Conservation (phyloP, 2,797 vertebrate genomes). For the Petrocephalus schoutedeni region DNA sequence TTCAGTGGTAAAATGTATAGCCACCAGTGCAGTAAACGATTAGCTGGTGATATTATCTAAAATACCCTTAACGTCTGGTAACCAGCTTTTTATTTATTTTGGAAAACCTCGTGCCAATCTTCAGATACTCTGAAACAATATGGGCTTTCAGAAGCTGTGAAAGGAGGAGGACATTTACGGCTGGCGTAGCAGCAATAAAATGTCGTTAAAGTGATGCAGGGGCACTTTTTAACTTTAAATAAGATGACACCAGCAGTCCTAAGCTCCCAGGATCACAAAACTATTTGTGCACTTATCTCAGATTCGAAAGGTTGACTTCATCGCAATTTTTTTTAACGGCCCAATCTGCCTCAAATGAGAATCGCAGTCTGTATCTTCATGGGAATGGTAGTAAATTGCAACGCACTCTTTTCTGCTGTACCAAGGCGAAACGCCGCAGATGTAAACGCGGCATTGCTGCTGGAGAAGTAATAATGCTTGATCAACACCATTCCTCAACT, state of each 20-base stretch:
- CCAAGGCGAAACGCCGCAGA: background rate
- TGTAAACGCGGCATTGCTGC: background rate
- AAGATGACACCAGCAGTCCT: constrained; percentile 23
- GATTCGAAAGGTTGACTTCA: constrained; percentile 27
- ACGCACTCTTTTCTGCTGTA: background rate
- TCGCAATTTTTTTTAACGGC: constrained; percentile 9
- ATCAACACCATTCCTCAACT: background rate
- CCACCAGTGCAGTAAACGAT: constrained; percentile 5
- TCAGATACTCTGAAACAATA: background rate
- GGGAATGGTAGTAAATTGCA: constrained; percentile 26
- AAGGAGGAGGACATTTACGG: background rate
- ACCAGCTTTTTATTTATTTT: background rate
- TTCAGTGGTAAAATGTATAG: background rate
- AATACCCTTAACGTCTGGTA: background rate
- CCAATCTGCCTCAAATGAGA: constrained; percentile 26
- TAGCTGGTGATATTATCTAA: background rate
- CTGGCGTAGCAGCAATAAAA: background rate
- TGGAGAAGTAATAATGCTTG: background rate
- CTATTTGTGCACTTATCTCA: constrained; percentile 30
- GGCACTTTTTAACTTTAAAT: constrained; percentile 32
- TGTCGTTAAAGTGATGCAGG: background rate
- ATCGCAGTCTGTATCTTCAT: constrained; percentile 21
- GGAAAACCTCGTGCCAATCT: background rate
- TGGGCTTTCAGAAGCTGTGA: background rate
- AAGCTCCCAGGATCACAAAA: constrained; percentile 25